Conservation (phyloP, 2,113 vertebrate species). For the Vidua macroura region DNA sequence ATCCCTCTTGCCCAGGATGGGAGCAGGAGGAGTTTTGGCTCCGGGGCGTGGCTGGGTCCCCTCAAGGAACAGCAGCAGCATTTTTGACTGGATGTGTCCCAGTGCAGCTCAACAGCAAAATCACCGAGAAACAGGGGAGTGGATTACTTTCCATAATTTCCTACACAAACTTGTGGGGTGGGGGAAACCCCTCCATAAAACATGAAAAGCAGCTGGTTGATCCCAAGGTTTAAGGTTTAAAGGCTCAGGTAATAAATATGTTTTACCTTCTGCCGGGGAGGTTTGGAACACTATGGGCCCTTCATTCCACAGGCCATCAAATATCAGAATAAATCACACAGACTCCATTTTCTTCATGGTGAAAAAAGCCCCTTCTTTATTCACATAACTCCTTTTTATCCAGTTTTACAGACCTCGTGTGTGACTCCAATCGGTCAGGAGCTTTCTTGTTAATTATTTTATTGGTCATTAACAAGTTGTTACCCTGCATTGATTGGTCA, state of each 20-base stretch:
- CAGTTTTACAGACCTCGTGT: neutral
- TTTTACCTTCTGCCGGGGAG: neutral
- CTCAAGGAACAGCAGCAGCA: neutral
- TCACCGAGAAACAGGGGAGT: neutral
- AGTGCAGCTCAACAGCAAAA: neutral
- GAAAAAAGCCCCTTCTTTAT: neutral
- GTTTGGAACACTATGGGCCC: neutral
- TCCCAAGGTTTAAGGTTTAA: neutral
- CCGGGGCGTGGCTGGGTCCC: neutral
- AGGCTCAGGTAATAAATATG: accelerated
- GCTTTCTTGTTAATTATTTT: neutral
- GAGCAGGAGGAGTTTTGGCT: neutral
- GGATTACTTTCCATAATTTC: neutral
- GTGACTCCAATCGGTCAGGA: neutral
- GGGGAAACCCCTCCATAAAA: neutral
- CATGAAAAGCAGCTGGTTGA: neutral
- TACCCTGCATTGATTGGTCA: neutral
- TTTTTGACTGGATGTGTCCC: neutral
- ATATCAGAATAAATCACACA: neutral
- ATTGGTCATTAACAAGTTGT: neutral
- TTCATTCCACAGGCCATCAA: neutral
- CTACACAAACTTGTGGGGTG: neutral
- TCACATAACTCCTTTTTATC: neutral
- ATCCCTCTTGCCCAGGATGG: neutral
- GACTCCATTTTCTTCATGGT: neutral